Percentiles rank a stretch among this genome's conserved stretches.
Evolutionary conservation across 2,113 vertebrate genomes (phyloP).

Genomic region (Microcebus murinus): DNA sequence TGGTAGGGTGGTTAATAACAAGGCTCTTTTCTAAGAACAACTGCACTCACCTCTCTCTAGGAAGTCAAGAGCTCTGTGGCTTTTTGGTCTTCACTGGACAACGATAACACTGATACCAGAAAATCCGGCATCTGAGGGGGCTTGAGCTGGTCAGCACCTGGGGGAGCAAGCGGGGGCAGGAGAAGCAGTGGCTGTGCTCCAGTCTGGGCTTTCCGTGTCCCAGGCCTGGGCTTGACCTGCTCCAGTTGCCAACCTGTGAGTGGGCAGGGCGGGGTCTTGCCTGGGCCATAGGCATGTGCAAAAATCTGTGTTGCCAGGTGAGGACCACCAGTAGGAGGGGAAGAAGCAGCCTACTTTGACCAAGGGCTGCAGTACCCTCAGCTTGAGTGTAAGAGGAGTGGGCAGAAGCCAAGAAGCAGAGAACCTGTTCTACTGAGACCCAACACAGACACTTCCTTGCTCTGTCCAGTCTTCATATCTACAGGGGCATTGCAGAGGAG

Average conservation of each 20-base stretch:
- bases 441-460: background rate
- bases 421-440: background rate
- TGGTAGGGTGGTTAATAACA: background rate
- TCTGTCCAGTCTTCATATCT: background rate
- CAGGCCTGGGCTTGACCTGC: background rate
- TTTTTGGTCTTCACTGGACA: background rate
- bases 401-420: background rate
- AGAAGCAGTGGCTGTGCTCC: background rate
- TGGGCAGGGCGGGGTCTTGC: background rate
- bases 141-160: background rate
- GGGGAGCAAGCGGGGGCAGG: background rate
- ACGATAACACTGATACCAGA: background rate
- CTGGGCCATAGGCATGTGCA: background rate
- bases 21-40: background rate
- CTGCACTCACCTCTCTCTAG: background rate
- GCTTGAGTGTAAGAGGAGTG: background rate
- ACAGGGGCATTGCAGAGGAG: rapidly evolving
- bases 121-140: background rate
- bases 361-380: background rate
- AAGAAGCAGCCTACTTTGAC: background rate
- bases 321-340: rapidly evolving
- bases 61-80: background rate
- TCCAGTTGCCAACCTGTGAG: background rate
- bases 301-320: background rate
- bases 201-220: background rate